These are phyloP conservation scores for Oxytorus armatus DNA, from an alignment of 2,888 invertebrate species.

Conservation along the genomic window DNA sequence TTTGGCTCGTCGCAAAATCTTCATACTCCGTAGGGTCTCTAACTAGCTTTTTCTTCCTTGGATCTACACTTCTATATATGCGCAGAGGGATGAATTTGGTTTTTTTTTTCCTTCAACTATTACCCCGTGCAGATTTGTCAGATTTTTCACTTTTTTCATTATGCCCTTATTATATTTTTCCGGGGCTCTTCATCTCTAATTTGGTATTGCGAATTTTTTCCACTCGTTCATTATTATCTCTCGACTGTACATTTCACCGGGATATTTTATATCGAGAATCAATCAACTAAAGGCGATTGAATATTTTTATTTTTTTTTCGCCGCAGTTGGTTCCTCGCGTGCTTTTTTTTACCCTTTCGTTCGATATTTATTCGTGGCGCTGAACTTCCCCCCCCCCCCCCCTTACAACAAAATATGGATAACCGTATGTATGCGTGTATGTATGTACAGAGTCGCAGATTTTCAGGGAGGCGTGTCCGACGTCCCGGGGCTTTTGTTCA, in stretches of 20 bases:
- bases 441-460: too few relatives aligned
- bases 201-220: not conserved
- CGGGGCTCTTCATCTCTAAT: constrained; percentile 1
- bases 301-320: not conserved
- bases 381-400: not conserved
- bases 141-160: constrained; percentile 21
- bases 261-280: constrained; percentile 7
- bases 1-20: constrained; percentile 38
- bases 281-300: constrained; percentile 25
- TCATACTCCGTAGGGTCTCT: not conserved
- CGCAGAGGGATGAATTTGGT: constrained; percentile 5
- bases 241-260: too few relatives aligned
- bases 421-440: too few relatives aligned
- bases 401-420: not conserved
- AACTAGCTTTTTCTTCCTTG: not conserved
- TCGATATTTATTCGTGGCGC: not conserved
- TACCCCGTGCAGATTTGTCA: not conserved
- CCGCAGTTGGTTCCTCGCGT: not conserved
- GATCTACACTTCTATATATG: too few relatives aligned
- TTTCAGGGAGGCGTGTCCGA: constrained; percentile 36
- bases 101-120: not conserved
- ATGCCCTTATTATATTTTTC: not conserved
- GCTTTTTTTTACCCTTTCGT: not conserved
- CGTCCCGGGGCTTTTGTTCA: constrained; percentile 20
- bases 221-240: not conserved